A percentile compares a stretch with the other conserved stretches of the same genome.
Conservation (phyloP, 2,113 vertebrate species). For the Centrocercus urophasianus region DNA sequence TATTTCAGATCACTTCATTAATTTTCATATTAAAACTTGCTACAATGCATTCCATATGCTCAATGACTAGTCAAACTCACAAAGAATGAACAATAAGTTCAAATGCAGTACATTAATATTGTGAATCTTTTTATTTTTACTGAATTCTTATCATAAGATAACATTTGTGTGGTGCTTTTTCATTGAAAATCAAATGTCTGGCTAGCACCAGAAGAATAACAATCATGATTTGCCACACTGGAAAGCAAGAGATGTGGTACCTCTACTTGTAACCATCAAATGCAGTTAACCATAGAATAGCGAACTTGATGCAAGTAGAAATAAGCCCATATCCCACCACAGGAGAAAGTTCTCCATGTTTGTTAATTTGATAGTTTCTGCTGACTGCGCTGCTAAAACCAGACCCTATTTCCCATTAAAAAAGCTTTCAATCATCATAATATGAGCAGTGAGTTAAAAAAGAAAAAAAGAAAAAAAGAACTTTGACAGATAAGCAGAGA, state of each 20-base stretch:
- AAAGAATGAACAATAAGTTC: neutral
- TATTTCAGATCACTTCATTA: neutral
- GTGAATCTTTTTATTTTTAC: conserved; percentile 6
- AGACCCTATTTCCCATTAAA: neutral
- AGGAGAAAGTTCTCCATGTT: neutral
- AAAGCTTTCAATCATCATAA: neutral
- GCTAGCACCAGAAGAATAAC: neutral
- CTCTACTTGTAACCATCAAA: neutral
- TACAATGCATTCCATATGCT: neutral
- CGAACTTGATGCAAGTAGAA: neutral
- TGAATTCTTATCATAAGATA: conserved; percentile 18
- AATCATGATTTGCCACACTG: rapidly evolving
- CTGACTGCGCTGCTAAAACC: neutral
- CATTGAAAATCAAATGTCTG: neutral
- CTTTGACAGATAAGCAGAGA: neutral
- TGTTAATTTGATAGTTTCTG: neutral
- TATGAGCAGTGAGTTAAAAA: neutral
- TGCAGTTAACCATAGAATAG: neutral
- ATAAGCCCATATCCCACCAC: neutral
- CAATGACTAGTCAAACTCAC: neutral
- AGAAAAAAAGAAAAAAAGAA: neutral
- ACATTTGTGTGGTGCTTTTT: neutral
- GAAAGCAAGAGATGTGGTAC: neutral
- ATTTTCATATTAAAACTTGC: neutral
- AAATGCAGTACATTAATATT: neutral